Evolutionary conservation across 2,113 vertebrate species (phyloP).

Genomic region (Cygnus buccinator): DNA sequence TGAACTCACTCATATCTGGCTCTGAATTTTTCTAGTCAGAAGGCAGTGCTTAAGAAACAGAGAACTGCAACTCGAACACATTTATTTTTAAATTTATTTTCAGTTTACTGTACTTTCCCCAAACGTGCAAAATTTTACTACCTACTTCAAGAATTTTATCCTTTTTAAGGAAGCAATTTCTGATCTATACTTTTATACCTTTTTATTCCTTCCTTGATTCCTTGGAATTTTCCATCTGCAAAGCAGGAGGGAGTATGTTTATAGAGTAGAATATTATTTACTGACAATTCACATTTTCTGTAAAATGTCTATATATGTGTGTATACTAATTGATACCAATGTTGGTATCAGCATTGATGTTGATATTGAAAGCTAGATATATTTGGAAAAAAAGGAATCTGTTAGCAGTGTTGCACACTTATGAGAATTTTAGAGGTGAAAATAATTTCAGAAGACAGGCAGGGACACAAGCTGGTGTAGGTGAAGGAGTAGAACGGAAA

Average conservation of each 20-base stretch:
- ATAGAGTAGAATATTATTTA: background rate
- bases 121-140: background rate
- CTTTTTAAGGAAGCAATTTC: background rate
- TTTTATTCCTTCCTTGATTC: background rate
- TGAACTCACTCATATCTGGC: background rate
- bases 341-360: background rate
- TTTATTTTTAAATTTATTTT: background rate
- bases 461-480: background rate
- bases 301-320: background rate
- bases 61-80: background rate
- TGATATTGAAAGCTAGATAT: rapidly evolving
- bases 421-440: background rate
- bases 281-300: background rate
- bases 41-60: background rate
- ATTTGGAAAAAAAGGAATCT: background rate
- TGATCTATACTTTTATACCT: background rate
- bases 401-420: background rate
- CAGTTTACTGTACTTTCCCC: background rate
- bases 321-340: background rate
- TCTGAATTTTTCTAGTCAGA: background rate
- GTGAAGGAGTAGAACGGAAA: background rate
- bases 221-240: background rate
- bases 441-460: background rate
- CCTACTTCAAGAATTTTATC: background rate
- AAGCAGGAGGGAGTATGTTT: background rate